phyloP scores from a whole-genome alignment of 2,113 vertebrate genomes.

The Brachypodius melanocephalos region DNA sequence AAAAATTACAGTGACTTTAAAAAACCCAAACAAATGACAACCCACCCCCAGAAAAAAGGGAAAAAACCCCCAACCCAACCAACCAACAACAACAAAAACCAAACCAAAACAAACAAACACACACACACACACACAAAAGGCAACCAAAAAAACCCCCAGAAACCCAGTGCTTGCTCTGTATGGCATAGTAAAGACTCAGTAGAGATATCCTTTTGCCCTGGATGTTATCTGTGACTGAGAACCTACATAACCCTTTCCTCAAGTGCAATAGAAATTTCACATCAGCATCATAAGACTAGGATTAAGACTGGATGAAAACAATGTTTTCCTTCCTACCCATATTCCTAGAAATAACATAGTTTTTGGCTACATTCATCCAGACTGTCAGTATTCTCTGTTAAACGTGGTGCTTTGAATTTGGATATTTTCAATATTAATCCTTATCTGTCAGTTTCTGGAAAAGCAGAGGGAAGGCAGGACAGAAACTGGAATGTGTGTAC shows the following conservation, averaged over 20 bases:
- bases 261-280: neutral
- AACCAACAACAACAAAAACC: neutral
- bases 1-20: neutral
- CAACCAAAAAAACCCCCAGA: neutral
- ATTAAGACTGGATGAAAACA: neutral
- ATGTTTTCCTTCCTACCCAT: neutral
- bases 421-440: neutral
- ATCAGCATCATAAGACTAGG: neutral
- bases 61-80: neutral
- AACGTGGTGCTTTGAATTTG: neutral
- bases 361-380: neutral
- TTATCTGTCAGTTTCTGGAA: neutral
- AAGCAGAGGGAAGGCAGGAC: neutral
- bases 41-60: accelerated
- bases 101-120: no score
- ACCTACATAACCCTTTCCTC: neutral
- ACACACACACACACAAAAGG: neutral
- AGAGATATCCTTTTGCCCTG: neutral
- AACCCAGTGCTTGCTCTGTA: neutral
- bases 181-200: neutral
- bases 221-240: neutral
- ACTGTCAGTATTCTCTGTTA: neutral
- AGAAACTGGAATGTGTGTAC: neutral
- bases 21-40: neutral
- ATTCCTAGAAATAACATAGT: neutral